Evolutionary conservation across 2,888 invertebrate genomes (phyloP).

Genomic region (Fissipunctia ypsillon): DNA sequence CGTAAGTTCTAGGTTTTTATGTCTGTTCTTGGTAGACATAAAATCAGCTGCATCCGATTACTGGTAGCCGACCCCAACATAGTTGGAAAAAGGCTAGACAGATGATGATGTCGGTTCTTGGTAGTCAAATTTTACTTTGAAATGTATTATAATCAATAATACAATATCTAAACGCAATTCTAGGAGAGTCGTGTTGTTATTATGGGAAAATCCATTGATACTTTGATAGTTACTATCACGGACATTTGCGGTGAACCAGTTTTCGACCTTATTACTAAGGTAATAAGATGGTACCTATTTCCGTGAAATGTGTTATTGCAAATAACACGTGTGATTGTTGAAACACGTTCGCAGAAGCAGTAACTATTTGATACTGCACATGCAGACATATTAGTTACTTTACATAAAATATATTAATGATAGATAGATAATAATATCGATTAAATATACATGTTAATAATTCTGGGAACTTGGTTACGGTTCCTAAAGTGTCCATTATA

Average conservation of each 20-base stretch:
- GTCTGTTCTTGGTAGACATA: background rate
- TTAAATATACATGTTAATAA: background rate
- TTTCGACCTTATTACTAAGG: too few relatives aligned
- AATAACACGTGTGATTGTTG: background rate
- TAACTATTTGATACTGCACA: background rate
- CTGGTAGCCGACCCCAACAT: too few relatives aligned
- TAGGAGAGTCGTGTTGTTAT: background rate
- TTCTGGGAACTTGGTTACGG: background rate
- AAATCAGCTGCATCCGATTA: too few relatives aligned
- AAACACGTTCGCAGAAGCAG: background rate
- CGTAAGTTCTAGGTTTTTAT: background rate
- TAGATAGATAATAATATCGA: background rate
- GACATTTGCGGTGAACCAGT: too few relatives aligned
- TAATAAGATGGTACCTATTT: too few relatives aligned
- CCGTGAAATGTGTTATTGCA: background rate
- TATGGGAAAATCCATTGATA: background rate
- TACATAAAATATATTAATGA: background rate
- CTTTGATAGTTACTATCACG: too few relatives aligned
- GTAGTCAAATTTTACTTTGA: background rate
- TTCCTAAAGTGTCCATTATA: slow-evolving; percentile 1
- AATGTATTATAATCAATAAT: background rate
- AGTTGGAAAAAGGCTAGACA: too few relatives aligned
- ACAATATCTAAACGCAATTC: background rate
- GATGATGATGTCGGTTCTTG: background rate
- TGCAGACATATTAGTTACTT: background rate